These are phyloP conservation scores for Lophotis ruficrista DNA, from an alignment of 2,113 vertebrate genomes.

Conservation along the genomic window DNA sequence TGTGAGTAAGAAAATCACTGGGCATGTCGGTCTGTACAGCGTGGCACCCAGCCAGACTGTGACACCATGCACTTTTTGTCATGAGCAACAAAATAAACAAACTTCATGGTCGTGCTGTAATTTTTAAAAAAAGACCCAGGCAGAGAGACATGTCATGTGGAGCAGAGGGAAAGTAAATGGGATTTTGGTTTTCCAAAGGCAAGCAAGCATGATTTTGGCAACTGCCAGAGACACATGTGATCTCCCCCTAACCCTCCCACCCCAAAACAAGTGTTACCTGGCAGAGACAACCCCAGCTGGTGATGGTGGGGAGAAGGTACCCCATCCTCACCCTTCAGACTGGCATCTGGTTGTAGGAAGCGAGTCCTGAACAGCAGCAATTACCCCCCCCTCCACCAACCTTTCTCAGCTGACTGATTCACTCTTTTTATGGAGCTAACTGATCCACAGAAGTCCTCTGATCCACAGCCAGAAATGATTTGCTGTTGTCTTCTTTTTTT, in stretches of 20 bases:
- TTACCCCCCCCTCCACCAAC: background rate
- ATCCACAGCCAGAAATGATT: background rate
- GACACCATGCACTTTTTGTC: background rate
- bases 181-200: background rate
- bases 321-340: background rate
- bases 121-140: background rate
- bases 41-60: background rate
- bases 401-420: background rate
- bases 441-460: background rate
- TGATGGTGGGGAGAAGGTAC: background rate
- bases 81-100: background rate
- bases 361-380: background rate
- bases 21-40: rapidly evolving
- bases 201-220: background rate
- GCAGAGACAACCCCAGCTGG: background rate
- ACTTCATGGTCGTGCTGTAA: background rate
- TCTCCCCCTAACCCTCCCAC: background rate
- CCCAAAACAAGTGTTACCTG: background rate
- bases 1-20: background rate
- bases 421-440: background rate
- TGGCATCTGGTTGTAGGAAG: background rate
- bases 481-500: background rate
- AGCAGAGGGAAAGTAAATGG: background rate
- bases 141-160: background rate
- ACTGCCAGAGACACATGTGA: background rate